Conservation (phyloP, 2,888 invertebrate genomes). For the Stenichneumon culpator region DNA sequence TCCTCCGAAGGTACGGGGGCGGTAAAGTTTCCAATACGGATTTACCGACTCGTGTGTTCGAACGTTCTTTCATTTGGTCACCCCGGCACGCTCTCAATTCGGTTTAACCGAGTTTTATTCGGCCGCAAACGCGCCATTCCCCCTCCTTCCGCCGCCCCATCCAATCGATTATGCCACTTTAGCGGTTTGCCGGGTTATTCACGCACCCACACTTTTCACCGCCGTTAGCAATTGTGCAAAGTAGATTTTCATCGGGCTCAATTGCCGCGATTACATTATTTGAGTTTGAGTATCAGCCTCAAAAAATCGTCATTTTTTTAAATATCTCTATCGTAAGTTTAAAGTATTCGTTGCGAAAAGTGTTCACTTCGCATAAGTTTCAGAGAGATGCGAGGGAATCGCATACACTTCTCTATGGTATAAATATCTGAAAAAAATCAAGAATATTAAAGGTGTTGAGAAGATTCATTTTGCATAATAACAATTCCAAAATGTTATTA, state of each 20-base stretch:
- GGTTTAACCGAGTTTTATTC: constrained; percentile 65
- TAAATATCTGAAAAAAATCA: too few relatives aligned
- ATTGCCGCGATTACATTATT: constrained; percentile 29
- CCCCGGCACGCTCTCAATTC: constrained; percentile 51
- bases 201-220: constrained; percentile 23
- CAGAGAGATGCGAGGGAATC: too few relatives aligned
- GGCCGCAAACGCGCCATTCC: constrained; percentile 36
- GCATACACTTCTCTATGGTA: too few relatives aligned
- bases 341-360: too few relatives aligned
- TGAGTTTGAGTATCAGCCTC: constrained; percentile 12
- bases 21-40: constrained; percentile 63
- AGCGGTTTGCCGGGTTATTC: constrained; percentile 49
- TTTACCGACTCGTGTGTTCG: constrained; percentile 52
- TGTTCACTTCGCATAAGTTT: too few relatives aligned
- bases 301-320: constrained; percentile 32
- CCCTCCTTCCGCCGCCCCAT: background rate
- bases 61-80: constrained; percentile 66
- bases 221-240: constrained; percentile 8
- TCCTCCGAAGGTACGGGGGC: background rate
- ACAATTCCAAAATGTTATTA: too few relatives aligned
- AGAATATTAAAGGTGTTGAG: too few relatives aligned
- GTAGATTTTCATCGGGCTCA: constrained; percentile 32
- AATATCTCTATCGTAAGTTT: background rate
- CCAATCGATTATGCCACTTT: constrained; percentile 67
- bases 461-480: too few relatives aligned